These are phyloP conservation scores for Cenopis cana DNA, from an alignment of 2,888 invertebrate species.

Conservation along the genomic window DNA sequence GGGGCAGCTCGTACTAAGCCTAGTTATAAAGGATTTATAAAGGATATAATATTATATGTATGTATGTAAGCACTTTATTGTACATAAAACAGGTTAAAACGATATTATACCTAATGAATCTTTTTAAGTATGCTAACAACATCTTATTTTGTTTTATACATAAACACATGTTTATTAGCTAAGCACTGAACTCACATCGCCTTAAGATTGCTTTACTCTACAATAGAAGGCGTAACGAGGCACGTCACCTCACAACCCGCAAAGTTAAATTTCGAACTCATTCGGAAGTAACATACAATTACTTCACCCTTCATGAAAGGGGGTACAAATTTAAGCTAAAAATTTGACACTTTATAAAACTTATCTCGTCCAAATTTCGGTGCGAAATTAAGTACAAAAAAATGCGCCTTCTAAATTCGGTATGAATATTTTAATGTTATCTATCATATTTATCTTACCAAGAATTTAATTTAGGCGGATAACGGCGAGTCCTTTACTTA, in stretches of 20 bases:
- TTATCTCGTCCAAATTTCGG: slow-evolving; percentile 38
- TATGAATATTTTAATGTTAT: slow-evolving; percentile 57
- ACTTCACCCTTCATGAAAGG: slow-evolving; percentile 21
- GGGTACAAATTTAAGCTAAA: slow-evolving; percentile 33
- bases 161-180: too few relatives aligned
- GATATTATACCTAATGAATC: too few relatives aligned
- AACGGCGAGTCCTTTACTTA: slow-evolving; percentile 47
- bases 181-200: too few relatives aligned
- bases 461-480: slow-evolving; percentile 56
- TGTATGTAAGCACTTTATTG: too few relatives aligned
- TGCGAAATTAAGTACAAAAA: slow-evolving; percentile 48
- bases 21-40: too few relatives aligned
- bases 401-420: slow-evolving; percentile 45
- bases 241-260: not conserved
- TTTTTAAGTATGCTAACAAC: too few relatives aligned
- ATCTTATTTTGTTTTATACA: too few relatives aligned
- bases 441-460: slow-evolving; percentile 54
- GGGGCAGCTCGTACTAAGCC: too few relatives aligned
- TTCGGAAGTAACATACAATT: slow-evolving; percentile 34
- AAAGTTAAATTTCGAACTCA: slow-evolving; percentile 28
- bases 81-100: too few relatives aligned
- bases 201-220: not conserved
- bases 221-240: not conserved
- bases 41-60: too few relatives aligned
- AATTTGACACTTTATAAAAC: slow-evolving; percentile 44